Base-by-base conservation (phyloP, 2,797 vertebrate species). In the Novumbra hubbsi region DNA sequence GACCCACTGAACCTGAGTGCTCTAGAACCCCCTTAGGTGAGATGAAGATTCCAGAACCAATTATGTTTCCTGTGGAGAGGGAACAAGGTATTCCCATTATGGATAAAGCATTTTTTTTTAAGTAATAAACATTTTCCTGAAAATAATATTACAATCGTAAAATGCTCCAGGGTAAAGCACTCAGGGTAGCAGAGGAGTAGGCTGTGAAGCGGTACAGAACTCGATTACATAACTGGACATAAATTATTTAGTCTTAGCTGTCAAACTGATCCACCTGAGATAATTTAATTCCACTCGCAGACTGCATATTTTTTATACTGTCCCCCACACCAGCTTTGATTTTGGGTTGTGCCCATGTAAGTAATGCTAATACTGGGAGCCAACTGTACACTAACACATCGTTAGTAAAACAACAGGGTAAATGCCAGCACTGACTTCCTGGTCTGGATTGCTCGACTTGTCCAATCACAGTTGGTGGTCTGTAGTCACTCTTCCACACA, bases 41-140 rank as follows among this genome's bases (percentile, higher is more conserved):
- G 85, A 99, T 99, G 91, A 99, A 99, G 89, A 99, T 99, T 81
- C 98, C 97, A 0, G 98, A 99, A 50, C 98, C 98, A 28, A 99
- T 99, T 88, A 99, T 99, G 86, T 99, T 99, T 19, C 98, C 98
- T 99, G 89, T 1, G 68, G 50, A 78, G 17, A 73, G 21, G 14
- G 65, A 67, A 64, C 72, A 64, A 80, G n/a, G 55, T 14, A 11
- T 21, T n/a, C 74, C 6, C 14, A 21, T 48, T 21, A 32, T 27
- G 11, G 3, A 67, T 67, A 68, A n/a, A 21, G 41, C 21, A 68
- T 6, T 45, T 45, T 14, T 14, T 45, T 11, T 2, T 12, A 45
- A 24, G n/a, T 15, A 49, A 49, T 17, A 12, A 27, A 67, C 41
- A 30, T 19, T 19, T 17, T 70, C 34, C 34, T 74, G 32, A 62